Evolutionary conservation across 2,113 vertebrate genomes (phyloP).

Genomic region (Lophura nycthemera): DNA sequence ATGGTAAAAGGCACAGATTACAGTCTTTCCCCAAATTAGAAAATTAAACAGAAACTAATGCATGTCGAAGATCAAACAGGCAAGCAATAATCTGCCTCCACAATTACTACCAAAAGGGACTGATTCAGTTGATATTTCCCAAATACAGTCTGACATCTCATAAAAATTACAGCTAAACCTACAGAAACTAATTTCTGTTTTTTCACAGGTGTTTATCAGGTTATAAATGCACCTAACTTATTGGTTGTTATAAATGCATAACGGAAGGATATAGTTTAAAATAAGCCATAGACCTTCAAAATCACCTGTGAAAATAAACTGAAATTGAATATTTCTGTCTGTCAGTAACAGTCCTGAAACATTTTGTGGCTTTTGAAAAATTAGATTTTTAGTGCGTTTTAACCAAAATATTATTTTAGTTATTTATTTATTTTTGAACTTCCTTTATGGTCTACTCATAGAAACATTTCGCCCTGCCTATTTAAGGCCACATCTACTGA

Average conservation of each 20-base stretch:
- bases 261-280: slow-evolving; percentile 45
- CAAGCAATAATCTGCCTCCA: slow-evolving; percentile 7
- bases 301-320: slow-evolving; percentile 64
- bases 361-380: slow-evolving; percentile 61
- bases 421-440: neutral
- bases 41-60: slow-evolving; percentile 63
- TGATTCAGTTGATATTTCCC: slow-evolving; percentile 28
- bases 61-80: slow-evolving; percentile 58
- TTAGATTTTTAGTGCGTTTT: slow-evolving; percentile 33
- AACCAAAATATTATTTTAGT: neutral
- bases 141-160: slow-evolving; percentile 50
- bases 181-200: slow-evolving; percentile 60
- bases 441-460: neutral
- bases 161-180: slow-evolving; percentile 65
- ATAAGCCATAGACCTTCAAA: slow-evolving; percentile 3
- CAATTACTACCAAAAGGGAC: slow-evolving; percentile 7
- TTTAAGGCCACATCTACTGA: neutral
- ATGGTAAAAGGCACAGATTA: neutral
- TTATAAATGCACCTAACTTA: slow-evolving; percentile 61
- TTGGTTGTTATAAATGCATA: slow-evolving; percentile 42
- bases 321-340: slow-evolving; percentile 53
- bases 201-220: slow-evolving; percentile 57
- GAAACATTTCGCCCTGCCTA: neutral
- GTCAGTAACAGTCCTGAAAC: slow-evolving; percentile 47
- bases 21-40: slow-evolving; percentile 28